phyloP scores from a whole-genome alignment of 1,140 invertebrate genomes.

The Calliopsis andreniformis region DNA sequence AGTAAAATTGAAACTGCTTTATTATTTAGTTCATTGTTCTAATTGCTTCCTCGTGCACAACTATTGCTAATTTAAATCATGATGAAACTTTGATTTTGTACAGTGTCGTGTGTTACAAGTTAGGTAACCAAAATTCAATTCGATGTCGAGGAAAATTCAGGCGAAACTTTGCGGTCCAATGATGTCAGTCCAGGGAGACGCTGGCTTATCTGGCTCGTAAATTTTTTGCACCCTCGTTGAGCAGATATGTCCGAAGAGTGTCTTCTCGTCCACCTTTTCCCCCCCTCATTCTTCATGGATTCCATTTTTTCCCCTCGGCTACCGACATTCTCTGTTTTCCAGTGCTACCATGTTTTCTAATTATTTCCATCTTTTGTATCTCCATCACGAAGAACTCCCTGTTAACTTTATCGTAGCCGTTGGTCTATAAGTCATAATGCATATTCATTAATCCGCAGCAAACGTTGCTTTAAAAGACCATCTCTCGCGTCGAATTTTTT shows the following conservation, averaged over 20 bases:
- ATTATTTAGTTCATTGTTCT: no score
- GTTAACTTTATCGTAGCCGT: background rate
- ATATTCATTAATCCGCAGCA: background rate
- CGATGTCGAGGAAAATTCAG: background rate
- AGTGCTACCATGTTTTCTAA: background rate
- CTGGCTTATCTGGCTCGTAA: slow-evolving; percentile 24
- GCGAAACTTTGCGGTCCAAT: slow-evolving; percentile 9
- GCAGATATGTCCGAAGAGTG: background rate
- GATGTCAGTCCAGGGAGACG: background rate
- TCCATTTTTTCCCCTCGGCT: background rate
- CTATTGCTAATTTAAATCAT: no score
- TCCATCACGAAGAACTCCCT: background rate
- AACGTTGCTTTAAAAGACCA: background rate
- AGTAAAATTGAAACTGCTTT: no score
- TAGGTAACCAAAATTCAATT: slow-evolving; percentile 21
- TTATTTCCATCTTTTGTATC: background rate
- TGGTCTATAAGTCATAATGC: background rate
- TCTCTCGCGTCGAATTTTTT: background rate
- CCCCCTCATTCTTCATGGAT: background rate
- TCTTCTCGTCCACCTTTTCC: background rate
- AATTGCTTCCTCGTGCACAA: no score
- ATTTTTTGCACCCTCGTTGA: slow-evolving; percentile 23
- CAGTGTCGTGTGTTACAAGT: no score
- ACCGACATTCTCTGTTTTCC: background rate
- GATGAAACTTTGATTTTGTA: no score